Base-by-base conservation (phyloP, 2,113 vertebrate genomes). In the Scomber scombrus region DNA sequence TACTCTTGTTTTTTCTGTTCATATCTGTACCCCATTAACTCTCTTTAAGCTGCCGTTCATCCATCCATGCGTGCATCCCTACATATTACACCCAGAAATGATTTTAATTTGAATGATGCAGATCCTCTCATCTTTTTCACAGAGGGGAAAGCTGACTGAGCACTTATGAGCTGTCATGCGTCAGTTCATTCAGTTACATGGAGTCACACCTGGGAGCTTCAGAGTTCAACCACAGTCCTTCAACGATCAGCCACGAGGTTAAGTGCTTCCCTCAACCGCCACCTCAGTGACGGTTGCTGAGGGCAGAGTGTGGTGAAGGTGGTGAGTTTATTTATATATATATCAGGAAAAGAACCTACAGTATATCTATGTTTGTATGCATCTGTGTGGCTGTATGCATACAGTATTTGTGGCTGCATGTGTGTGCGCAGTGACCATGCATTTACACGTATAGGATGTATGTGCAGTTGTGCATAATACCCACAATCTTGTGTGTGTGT, bases 221-320 rank as follows among this genome's bases (percentile, higher is more conserved):
- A 45, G 3, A 73, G 63, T 63, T 73, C 78, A 65, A 9, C 34
- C 56, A 55, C 51, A 34, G 56, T 52, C 47, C 71, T 80, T 66
- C 60, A 47, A 19, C 69, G 34, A 46, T 68, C 23, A 26, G 58
- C 47, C 34, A n/a, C 0, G 9, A 55, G 21, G 63, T 63, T n/a
- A 75, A 70, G 65, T 34, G 51, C 70, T 40, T 55, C 74, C 50
- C 62, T 67, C 29, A 57, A 31, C 71, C 50, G 26, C 26, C 40
- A 7, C 16, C 26, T 26, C 26, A 3, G 49, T 31, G 8, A 46
- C 10, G 26, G 26, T 16, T 18, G 46, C 1, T 54, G 75, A 29
- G 43, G 29, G 18, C 46, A 34, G 47, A 16, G 10, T 47, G 63
- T 18, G 6, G 13, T 50, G 40, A 64, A 4, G 5, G 12, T 50